Evolutionary conservation across 2,797 vertebrate genomes (phyloP), one percentile per base, ranked within the genome.

Genomic region (Lates japonicus): DNA sequence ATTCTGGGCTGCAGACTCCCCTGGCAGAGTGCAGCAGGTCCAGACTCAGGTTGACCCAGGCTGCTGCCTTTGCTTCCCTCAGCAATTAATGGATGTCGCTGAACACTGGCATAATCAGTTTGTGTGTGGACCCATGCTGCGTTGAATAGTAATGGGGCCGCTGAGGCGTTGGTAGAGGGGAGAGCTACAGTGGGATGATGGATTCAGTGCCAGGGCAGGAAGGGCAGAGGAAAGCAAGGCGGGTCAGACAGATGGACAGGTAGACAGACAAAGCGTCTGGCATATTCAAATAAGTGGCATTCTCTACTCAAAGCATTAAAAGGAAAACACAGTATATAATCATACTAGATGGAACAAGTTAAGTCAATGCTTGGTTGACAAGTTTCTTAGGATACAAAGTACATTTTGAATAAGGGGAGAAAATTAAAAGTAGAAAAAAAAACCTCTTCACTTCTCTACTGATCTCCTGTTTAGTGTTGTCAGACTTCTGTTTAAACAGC

Each of bases 71-170:
- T 70, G 85, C 90, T 75, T 69, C 63, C 61, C 64, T 82, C 75
- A 73, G 80, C 80, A 79, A 88, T 90, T 88, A 88, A 70, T 90
- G 72, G 80, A 41, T 76, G 78, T 71, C 54, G 78, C 66, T 68
- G 70, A 78, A 78, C 60, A 39, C 44, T 44, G 81, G 83, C 80
- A 60, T 78, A 82, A 86, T 89, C 86, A 84, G 80, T 41, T 84
- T 76, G 25, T 74, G 74, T 80, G 72, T 74, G 70, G 71, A 72
- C 67, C 65, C n/a, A 22, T 52, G 86, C 73, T 71, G 72, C 13
- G 6, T 17, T 74, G 90, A 90, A 93, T 93, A 84, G 72, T 74
- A 89, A 90, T 89, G 58, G n/a, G 49, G 39, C 44, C 63, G 2
- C 33, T 37, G 60, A 52, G 29, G 41, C 17, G 10, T 70, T 85